Conservation (phyloP, 2,888 invertebrate genomes). For the Ophion ellenae region DNA sequence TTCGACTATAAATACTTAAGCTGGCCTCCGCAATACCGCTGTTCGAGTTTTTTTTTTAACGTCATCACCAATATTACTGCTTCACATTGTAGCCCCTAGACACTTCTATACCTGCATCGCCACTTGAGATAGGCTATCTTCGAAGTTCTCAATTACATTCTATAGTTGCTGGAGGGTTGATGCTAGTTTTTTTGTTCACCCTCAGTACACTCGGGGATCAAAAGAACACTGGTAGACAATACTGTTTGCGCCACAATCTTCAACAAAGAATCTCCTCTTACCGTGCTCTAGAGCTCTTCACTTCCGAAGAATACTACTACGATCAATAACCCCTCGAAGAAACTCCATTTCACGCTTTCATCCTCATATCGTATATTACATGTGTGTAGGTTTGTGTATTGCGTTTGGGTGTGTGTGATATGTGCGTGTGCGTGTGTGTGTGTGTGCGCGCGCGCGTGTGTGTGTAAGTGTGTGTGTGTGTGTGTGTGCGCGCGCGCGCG, state of each 20-base stretch:
- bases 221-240: constrained; percentile 26
- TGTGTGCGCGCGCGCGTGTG: too few relatives aligned
- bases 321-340: constrained; percentile 20
- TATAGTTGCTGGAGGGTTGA: constrained; percentile 17
- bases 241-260: neutral
- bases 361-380: neutral
- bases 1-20: constrained; percentile 16
- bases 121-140: constrained; percentile 3
- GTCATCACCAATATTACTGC: neutral
- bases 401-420: too few relatives aligned
- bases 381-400: too few relatives aligned
- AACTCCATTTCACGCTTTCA: neutral
- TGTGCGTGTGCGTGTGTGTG: too few relatives aligned
- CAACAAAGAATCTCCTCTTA: constrained; percentile 22
- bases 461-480: too few relatives aligned
- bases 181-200: constrained; percentile 20
- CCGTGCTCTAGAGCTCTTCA: constrained; percentile 31
- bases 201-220: constrained; percentile 13
- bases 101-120: neutral
- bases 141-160: constrained; percentile 15
- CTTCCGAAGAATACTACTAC: constrained; percentile 15
- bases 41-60: constrained; percentile 21
- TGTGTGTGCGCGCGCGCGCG: neutral
- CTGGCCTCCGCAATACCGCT: constrained; percentile 3
- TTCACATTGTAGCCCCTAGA: constrained; percentile 5